A percentile compares a stretch with the other conserved stretches of the same genome.
These are phyloP conservation scores for Petroica traversi DNA, from an alignment of 2,113 vertebrate species.

Conservation along the genomic window DNA sequence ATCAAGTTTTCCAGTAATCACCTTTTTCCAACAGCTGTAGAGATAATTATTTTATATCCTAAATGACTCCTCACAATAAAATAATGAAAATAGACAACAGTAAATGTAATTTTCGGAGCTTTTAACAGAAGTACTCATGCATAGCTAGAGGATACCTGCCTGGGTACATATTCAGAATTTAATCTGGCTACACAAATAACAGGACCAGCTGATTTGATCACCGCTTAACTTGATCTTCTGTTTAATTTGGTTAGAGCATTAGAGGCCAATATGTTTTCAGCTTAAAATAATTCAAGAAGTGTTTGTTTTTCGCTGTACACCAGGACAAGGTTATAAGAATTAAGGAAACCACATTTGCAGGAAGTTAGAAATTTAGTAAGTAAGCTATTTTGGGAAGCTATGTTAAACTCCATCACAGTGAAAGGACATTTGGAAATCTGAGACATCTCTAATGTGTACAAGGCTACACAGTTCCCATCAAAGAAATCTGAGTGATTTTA, in stretches of 20 bases:
- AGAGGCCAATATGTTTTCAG: not conserved
- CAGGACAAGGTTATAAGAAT: conserved; percentile 31
- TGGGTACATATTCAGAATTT: not conserved
- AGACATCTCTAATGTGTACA: conserved; percentile 1
- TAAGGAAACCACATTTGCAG: conserved; percentile 17
- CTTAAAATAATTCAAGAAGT: conserved; percentile 36
- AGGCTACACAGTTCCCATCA: not conserved
- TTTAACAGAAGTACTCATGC: not conserved
- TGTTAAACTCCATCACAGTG: not conserved
- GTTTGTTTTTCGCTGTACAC: not conserved
- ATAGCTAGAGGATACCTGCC: not conserved
- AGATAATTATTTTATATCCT: not conserved
- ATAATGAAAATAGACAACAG: not conserved
- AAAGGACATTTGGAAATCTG: conserved; percentile 11
- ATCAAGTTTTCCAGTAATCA: not conserved
- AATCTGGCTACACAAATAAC: conserved; percentile 2
- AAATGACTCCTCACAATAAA: not conserved
- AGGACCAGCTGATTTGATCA: not conserved
- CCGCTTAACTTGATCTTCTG: conserved; percentile 13
- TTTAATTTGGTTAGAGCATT: conserved; percentile 22
- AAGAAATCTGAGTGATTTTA: conserved; percentile 31
- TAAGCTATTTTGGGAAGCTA: not conserved
- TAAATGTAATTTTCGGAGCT: not conserved
- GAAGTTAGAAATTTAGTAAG: conserved; percentile 3
- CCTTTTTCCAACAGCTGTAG: not conserved